These are phyloP conservation scores for Psilopsiagon aurifrons DNA, from an alignment of 2,113 vertebrate genomes.

Conservation along the genomic window DNA sequence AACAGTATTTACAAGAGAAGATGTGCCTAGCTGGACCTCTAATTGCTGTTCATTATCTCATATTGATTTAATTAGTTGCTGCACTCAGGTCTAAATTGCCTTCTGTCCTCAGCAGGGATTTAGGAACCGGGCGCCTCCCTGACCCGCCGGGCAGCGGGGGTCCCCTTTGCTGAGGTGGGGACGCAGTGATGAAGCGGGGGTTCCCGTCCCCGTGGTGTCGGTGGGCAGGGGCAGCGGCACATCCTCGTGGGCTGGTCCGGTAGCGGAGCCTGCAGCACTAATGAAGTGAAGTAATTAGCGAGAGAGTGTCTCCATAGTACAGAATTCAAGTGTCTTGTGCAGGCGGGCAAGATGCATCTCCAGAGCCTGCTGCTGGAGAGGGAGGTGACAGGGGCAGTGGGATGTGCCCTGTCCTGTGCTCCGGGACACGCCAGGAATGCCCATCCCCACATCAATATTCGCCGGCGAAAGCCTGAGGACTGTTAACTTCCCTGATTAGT, in stretches of 20 bases:
- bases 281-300: constrained; percentile 77
- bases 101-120: constrained; percentile 84
- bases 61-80: constrained; percentile 99
- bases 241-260: background rate
- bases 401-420: background rate
- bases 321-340: constrained; percentile 42
- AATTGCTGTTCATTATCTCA: constrained; percentile 99
- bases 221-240: background rate
- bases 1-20: constrained; percentile 92
- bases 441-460: background rate
- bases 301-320: constrained; percentile 42
- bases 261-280: constrained; percentile 3
- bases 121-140: constrained; percentile 45
- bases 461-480: background rate
- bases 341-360: constrained; percentile 9
- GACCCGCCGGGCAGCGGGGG: background rate
- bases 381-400: background rate
- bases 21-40: constrained; percentile 90
- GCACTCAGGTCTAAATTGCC: constrained; percentile 88
- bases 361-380: background rate
- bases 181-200: background rate
- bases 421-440: fast-evolving
- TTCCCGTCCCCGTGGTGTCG: background rate
- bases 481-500: constrained; percentile 43
- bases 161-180: background rate